Base-by-base conservation (phyloP, 2,113 vertebrate genomes). In the Grantiella picta region DNA sequence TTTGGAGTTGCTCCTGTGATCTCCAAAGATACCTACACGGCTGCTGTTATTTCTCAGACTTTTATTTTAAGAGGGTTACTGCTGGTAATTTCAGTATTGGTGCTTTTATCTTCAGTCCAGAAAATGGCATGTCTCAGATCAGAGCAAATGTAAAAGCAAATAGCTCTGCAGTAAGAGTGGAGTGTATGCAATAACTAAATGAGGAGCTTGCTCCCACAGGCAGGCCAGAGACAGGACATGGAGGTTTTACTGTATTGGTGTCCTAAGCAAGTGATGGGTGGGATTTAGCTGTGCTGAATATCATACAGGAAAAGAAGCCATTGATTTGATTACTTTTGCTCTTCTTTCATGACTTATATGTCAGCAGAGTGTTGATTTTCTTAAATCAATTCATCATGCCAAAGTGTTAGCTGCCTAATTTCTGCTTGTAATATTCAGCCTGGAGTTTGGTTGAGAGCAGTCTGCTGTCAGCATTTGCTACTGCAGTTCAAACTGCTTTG, bases 131-230 rank as follows among this genome's bases (percentile, higher is more conserved):
- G 38, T 53, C 86, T 84, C 79, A 80, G 81, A 85, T 89, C 19
- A 77, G 61, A 95, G 61, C 33, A 70, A 82, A 94, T 38, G 44
- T 42, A 68, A 91, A 95, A 93, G 54, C 64, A 86, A 92, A 90
- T 38, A 93, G 73, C 59, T 91, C 52, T 82, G 87, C 73, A 88
- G 27, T 59, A 70, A 75, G 89, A 79, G 72, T 28, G 40, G 75
- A 92, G 17, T 10, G 29, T 63, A 56, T 57, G 60, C 45, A 63
- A 49, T 92, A 83, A 72, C 65, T 95, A 60, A 90, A 93, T 93
- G 77, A 86, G 36, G 40, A 86, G 40, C n/a, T 45, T 73, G n/a
- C 24, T 88, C 64, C 64, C 61, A 88, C 17, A 59, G 40, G 33
- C 59, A 66, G 35, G 38, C 36, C 71, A 73, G 42, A 42, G 29